Evolutionary conservation across 2,888 invertebrate species (phyloP), one percentile per base, ranked within the genome.

Genomic region (Sabatieria punctata): DNA sequence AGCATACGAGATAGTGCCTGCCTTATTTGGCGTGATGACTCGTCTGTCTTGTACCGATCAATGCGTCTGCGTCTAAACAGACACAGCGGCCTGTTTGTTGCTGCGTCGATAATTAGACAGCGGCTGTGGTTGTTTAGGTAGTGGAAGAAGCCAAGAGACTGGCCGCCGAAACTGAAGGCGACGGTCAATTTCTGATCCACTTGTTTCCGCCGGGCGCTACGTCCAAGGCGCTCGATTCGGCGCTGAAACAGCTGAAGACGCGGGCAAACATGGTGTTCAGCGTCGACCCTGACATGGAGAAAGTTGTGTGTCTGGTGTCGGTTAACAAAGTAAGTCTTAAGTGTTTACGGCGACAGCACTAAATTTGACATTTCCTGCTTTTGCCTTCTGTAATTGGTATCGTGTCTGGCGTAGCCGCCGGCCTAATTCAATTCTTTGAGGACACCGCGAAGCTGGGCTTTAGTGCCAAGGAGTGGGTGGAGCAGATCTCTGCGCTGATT

Each of bases 391-490:
- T n/a, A n/a, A n/a, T n/a, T n/a, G n/a, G n/a, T n/a, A n/a, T n/a
- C n/a, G n/a, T n/a, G n/a, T n/a, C n/a, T n/a, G n/a, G n/a, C n/a
- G n/a, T n/a, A n/a, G n/a, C n/a, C n/a, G n/a, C n/a, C n/a, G n/a
- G n/a, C 8, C 30, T 15, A 11, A 30, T 15, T 30, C 23, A 6
- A 4, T 26, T 54, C 21, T 19, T 43, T 21, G n/a, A 47, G 33
- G 33, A 36, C 36, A 65, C 66, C 22, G 61, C 70, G 13, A 58
- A 60, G 6, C 72, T 72, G 56, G 78, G 91, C 1, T 71, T 97
- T 48, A 81, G 85, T 62, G 95, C 95, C 19, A 86, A 86, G 55
- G 88, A 86, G 65, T 97, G 97, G 97, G 80, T 95, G 13, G 78
- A 80, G 58, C 75, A 80, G 52, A 75, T 95, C 38, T 78, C 80